A percentile compares a stretch with the other conserved stretches of the same genome.
phyloP scores from a whole-genome alignment of 2,113 vertebrate species.

The Ceyx margarethae region DNA sequence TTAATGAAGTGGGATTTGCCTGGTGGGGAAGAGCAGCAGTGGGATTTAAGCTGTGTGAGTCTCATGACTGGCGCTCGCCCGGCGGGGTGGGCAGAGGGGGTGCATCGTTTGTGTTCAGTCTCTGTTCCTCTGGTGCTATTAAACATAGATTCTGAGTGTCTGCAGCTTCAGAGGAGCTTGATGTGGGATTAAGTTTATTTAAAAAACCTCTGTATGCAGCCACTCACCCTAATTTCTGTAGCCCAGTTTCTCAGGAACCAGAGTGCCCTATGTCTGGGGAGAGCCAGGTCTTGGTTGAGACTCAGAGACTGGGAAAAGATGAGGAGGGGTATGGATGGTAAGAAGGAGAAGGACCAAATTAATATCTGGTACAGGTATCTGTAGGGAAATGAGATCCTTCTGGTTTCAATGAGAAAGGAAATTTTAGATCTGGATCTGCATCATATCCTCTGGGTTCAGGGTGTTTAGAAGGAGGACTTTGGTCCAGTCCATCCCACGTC shows the following conservation, averaged over 20 bases:
- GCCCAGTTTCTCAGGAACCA: neutral
- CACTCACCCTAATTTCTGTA: neutral
- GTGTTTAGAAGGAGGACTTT: fast-evolving
- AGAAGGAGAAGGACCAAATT: neutral
- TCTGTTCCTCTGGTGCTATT: neutral
- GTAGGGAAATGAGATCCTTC: neutral
- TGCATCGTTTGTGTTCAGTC: neutral
- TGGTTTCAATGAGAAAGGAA: neutral
- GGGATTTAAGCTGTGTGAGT: conserved; percentile 17
- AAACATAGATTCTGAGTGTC: neutral
- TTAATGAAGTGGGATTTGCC: conserved; percentile 41
- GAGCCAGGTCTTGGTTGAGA: neutral
- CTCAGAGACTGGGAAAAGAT: neutral
- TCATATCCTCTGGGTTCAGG: neutral
- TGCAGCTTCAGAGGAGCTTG: neutral
- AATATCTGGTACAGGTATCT: neutral
- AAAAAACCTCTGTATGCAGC: neutral
- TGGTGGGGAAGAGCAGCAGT: conserved; percentile 20
- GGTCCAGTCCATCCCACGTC: neutral
- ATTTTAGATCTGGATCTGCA: conserved; percentile 2
- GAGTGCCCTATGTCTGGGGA: neutral
- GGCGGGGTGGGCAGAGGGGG: neutral
- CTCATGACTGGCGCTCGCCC: conserved; percentile 7
- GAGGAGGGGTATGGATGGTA: neutral
- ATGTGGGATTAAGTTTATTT: neutral